phyloP scores from a whole-genome alignment of 2,113 vertebrate species.

The Planiliza haematocheilus region DNA sequence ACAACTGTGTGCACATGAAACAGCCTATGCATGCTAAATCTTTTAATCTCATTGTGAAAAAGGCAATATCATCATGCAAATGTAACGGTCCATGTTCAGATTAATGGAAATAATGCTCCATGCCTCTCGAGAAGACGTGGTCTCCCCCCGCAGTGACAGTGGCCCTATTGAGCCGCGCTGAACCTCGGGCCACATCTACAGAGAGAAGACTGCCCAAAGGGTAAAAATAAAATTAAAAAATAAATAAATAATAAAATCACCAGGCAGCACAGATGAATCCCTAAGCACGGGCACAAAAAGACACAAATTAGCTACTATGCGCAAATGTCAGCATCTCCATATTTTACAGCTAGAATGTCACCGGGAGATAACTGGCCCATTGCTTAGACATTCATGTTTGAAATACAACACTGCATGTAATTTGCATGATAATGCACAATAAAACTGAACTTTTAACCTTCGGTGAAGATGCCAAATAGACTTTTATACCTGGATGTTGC shows the following conservation, averaged over 20 bases:
- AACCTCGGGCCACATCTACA: slow-evolving; percentile 41
- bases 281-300: slow-evolving; percentile 22
- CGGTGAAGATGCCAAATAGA: not conserved
- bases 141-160: slow-evolving; percentile 15
- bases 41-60: slow-evolving; percentile 35
- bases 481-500: not conserved
- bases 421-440: not conserved
- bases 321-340: slow-evolving; percentile 59
- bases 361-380: not conserved
- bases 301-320: slow-evolving; percentile 29
- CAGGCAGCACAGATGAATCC: slow-evolving; percentile 23
- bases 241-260: no score
- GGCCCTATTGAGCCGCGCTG: not conserved
- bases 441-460: slow-evolving; percentile 4
- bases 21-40: slow-evolving; percentile 32
- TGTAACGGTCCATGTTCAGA: slow-evolving; percentile 26
- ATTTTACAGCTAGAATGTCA: slow-evolving; percentile 39
- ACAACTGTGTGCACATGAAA: slow-evolving; percentile 11
- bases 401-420: not conserved
- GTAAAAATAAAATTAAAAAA: slow-evolving; percentile 7
- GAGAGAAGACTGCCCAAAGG: slow-evolving; percentile 23
- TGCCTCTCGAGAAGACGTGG: no score
- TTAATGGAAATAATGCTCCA: slow-evolving; percentile 54
- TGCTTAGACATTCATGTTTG: not conserved
- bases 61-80: slow-evolving; percentile 52